These are phyloP conservation scores for Oligia strigilis DNA, from an alignment of 2,888 invertebrate species.

Conservation along the genomic window DNA sequence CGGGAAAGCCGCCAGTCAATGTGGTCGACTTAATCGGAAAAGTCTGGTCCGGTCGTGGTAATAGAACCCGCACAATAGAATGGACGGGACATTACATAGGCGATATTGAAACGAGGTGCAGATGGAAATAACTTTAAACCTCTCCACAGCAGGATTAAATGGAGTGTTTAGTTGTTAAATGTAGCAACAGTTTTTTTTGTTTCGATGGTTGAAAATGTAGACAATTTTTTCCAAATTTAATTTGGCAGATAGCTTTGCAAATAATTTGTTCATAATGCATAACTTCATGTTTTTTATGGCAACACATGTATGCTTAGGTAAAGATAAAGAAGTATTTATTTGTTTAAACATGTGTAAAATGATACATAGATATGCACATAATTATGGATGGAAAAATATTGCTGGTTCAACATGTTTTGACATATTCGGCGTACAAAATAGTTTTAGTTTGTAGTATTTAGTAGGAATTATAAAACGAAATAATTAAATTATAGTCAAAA, in stretches of 20 bases:
- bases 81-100: conserved; percentile 1
- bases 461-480: no score
- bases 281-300: not conserved
- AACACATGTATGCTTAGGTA: not conserved
- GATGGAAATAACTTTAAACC: conserved; percentile 24
- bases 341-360: no score
- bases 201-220: not conserved
- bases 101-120: conserved; percentile 39
- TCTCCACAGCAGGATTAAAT: not conserved
- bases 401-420: no score
- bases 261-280: not conserved
- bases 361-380: no score
- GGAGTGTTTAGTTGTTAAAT: not conserved
- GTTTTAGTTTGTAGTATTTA: no score
- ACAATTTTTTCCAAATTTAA: no score
- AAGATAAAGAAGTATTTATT: no score
- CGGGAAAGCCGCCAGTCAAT: conserved; percentile 33
- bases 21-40: conserved; percentile 56
- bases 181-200: not conserved
- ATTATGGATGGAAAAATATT: no score
- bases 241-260: not conserved
- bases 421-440: no score
- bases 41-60: conserved; percentile 28
- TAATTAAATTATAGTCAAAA: no score
- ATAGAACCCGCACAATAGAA: conserved; percentile 28